Base-by-base conservation (phyloP, 2,797 vertebrate species). In the Sebastes hubbsi region DNA sequence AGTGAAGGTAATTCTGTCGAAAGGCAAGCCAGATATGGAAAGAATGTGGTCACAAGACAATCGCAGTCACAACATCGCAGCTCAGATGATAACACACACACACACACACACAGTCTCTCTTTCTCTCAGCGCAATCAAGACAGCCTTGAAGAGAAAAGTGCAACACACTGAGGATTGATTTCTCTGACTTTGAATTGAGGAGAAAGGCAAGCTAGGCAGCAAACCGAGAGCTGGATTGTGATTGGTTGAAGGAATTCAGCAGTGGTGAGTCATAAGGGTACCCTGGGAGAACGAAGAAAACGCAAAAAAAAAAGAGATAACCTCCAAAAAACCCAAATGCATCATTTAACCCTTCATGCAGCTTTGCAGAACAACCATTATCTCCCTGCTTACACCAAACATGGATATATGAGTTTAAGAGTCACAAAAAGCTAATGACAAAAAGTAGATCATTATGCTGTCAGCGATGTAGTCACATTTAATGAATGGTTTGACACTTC, bases 221-320 rank as follows among this genome's bases (percentile, higher is more conserved):
- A 30, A 49, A 69, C 72, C 67, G 58, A 82, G 71, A 85, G 87
- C 63, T 68, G 25, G 70, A 61, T 77, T 84, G 67, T 91, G 89
- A 94, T 94, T 94, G 94, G 94, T 11, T 67, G 72, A 82, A n/a
- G 34, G 32, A 88, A 80, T 88, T 93, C 91, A 92, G 95, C 93
- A 94, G 93, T 86, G 91, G 72, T 95, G 94, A 95, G 91, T 95
- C 94, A 95, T 90, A 80, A 86, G 79, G 64, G 36, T 64, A 77
- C 61, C 81, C 63, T 71, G 72, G 70, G 84, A 92, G 86, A 86
- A 61, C 1, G 22, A 78, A 75, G 42, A 82, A 61, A 79, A 68
- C 5, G 11, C 12, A 46, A 42, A 13, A 24, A 46, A 55, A 24
- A 32, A 38, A 34, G 56, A 62, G 18, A 83, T 69, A 85, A 72